Evolutionary conservation across 2,888 invertebrate species (phyloP).

Genomic region (Drosophila acutilabella): DNA sequence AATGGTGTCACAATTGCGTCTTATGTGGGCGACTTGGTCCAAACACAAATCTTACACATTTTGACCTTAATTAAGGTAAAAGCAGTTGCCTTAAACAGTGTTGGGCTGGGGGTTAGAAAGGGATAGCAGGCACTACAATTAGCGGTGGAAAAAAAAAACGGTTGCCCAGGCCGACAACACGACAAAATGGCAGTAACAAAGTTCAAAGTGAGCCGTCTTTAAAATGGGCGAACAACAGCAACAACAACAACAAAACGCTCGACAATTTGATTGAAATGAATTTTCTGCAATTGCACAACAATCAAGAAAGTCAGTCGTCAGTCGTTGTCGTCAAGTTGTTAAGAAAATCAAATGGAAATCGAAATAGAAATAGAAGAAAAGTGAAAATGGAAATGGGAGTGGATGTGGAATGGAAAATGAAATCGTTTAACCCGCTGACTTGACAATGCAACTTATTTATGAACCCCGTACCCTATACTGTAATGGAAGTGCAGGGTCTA

Average conservation of each 20-base stretch:
- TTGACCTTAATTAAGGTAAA: slow-evolving; percentile 53
- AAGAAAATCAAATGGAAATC: slow-evolving; percentile 22
- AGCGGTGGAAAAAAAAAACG: slow-evolving; percentile 7
- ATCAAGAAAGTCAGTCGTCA: slow-evolving; percentile 22
- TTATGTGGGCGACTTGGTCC: slow-evolving; percentile 3
- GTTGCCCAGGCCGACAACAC: slow-evolving; percentile 18
- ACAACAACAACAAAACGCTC: slow-evolving; percentile 10
- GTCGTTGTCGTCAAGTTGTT: slow-evolving; percentile 13
- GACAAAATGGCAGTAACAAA: slow-evolving; percentile 17
- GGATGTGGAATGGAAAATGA: slow-evolving; percentile 22
- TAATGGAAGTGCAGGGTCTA: no score
- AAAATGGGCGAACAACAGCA: slow-evolving; percentile 1
- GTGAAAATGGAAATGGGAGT: slow-evolving; percentile 22
- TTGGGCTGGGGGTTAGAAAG: no score
- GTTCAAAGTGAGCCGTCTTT: slow-evolving; percentile 36
- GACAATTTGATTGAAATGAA: slow-evolving; percentile 36
- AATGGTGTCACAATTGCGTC: slow-evolving; percentile 34
- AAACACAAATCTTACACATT: slow-evolving; percentile 4
- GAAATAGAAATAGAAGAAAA: slow-evolving; percentile 8
- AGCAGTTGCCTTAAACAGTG: slow-evolving; percentile 24
- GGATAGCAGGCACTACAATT: slow-evolving; percentile 9
- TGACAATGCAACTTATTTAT: slow-evolving; percentile 23
- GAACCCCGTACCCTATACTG: no score
- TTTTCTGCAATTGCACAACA: slow-evolving; percentile 37
- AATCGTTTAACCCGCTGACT: slow-evolving; percentile 30